A percentile compares a stretch with the other conserved stretches of the same genome.
These are phyloP conservation scores for Neotoma lepida DNA, from an alignment of 2,113 vertebrate species.

Conservation along the genomic window DNA sequence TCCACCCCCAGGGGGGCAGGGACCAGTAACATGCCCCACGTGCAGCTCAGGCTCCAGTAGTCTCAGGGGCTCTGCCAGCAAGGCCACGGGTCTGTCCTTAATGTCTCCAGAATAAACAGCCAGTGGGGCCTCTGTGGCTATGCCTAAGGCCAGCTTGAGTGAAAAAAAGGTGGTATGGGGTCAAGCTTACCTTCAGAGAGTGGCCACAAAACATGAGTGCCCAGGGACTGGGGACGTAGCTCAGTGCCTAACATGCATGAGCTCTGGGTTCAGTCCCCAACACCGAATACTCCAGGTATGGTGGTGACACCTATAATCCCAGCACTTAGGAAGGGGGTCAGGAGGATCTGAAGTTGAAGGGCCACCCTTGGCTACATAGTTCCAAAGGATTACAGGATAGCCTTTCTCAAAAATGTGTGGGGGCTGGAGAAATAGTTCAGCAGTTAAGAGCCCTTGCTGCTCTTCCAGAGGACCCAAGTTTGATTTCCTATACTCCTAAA, in stretches of 20 bases:
- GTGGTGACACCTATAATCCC: not conserved
- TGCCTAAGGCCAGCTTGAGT: not conserved
- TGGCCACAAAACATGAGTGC: not conserved
- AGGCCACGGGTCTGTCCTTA: not conserved
- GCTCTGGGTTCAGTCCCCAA: not conserved
- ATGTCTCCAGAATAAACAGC: not conserved
- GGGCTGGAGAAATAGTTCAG: not conserved
- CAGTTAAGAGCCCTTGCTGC: not conserved
- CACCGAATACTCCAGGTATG: not conserved
- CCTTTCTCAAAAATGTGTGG: not conserved
- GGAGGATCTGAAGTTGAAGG: not conserved
- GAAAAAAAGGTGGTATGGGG: not conserved
- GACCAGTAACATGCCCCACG: fast-evolving
- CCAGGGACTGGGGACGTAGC: not conserved
- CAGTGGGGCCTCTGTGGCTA: not conserved
- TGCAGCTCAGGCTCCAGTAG: not conserved
- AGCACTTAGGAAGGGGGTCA: not conserved
- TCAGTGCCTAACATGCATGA: not conserved
- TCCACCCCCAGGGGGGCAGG: fast-evolving
- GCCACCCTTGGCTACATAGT: not conserved
- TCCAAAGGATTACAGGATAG: not conserved
- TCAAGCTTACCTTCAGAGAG: not conserved
- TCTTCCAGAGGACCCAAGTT: not conserved
- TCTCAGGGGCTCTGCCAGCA: not conserved
- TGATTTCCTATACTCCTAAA: not conserved